These are phyloP conservation scores for Strix aluco DNA, from an alignment of 2,113 vertebrate species.

Conservation along the genomic window DNA sequence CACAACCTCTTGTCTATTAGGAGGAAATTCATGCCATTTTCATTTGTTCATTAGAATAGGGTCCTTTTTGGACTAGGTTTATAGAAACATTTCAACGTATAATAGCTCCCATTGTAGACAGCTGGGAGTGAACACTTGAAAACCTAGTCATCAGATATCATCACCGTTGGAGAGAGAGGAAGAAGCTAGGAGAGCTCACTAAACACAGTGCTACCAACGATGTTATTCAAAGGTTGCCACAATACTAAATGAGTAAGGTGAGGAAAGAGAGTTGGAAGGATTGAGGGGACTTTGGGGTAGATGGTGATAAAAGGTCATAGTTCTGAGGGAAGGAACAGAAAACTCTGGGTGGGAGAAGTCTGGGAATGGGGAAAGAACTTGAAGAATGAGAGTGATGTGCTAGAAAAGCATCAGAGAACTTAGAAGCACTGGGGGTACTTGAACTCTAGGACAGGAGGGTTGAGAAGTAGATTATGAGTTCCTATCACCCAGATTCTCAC, in stretches of 20 bases:
- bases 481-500: not conserved
- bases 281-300: not conserved
- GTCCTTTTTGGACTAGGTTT: not conserved
- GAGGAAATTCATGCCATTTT: not conserved
- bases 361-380: not conserved
- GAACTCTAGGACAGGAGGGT: conserved; percentile 35
- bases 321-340: not conserved
- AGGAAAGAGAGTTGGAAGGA: not conserved
- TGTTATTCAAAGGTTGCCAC: not conserved
- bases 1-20: not conserved
- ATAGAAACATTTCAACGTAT: not conserved
- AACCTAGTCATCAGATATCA: not conserved
- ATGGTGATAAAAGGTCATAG: not conserved
- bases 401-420: conserved; percentile 24
- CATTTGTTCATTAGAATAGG: not conserved
- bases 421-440: not conserved
- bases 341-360: not conserved
- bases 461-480: conserved; percentile 10
- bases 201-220: not conserved
- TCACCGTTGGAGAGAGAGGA: not conserved
- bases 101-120: not conserved
- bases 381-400: not conserved
- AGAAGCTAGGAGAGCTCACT: not conserved
- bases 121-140: conserved; percentile 1
- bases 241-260: not conserved